Percentiles rank a stretch among this genome's conserved stretches.
Evolutionary conservation across 2,797 vertebrate genomes (phyloP).

Genomic region (Hybognathus amarus): DNA sequence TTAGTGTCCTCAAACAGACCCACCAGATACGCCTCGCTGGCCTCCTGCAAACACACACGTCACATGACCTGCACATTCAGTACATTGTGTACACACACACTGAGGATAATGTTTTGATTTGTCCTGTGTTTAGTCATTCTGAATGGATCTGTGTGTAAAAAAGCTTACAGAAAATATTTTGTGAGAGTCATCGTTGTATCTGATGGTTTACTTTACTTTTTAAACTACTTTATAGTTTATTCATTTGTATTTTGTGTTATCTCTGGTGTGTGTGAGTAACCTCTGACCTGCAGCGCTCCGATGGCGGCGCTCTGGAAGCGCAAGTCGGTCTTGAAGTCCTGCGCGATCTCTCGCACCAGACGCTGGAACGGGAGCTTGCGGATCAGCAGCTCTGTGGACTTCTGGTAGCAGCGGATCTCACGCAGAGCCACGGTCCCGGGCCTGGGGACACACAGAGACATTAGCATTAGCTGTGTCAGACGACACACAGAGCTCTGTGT

Average conservation of each 20-base stretch:
- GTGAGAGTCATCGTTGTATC: too few relatives aligned
- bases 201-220: too few relatives aligned
- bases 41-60: conserved; percentile 51
- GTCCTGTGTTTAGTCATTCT: too few relatives aligned
- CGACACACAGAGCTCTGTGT: not conserved
- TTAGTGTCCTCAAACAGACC: conserved; percentile 64
- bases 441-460: conserved; percentile 61
- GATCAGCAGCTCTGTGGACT: conserved; percentile 88
- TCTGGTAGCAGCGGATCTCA: conserved; percentile 91
- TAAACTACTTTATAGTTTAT: too few relatives aligned
- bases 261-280: not conserved
- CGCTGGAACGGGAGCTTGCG: conserved; percentile 78
- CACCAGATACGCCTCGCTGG: conserved; percentile 68
- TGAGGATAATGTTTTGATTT: too few relatives aligned
- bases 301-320: conserved; percentile 63
- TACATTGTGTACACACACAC: too few relatives aligned
- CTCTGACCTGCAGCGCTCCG: conserved; percentile 61
- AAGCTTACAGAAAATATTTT: too few relatives aligned
- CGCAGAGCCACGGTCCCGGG: conserved; percentile 88
- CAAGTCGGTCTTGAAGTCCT: conserved; percentile 64
- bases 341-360: conserved; percentile 62
- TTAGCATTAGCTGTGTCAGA: not conserved
- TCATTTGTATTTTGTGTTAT: too few relatives aligned
- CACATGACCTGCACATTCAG: not conserved
- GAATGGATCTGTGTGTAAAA: too few relatives aligned